Base-by-base conservation (phyloP, 1,140 invertebrate genomes). In the Leptinotarsa lineolata region DNA sequence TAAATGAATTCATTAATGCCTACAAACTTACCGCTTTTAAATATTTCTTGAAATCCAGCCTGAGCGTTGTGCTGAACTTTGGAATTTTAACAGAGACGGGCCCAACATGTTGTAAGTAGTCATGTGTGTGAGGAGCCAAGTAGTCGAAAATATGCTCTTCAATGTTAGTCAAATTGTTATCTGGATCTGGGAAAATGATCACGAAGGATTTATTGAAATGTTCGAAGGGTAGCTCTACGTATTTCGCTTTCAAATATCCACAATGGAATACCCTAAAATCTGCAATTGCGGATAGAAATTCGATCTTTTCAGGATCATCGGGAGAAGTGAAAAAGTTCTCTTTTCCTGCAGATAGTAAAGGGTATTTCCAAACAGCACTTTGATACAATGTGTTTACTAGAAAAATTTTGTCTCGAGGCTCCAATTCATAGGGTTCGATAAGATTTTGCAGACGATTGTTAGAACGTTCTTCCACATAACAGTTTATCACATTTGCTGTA, bases 361-460 rank as follows among this genome's bases (percentile, higher is more conserved):
- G 76, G 16, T 83, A 83, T 63, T 85, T 78, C 92, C 91, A 93
- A 16, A 84, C 83, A 46, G 90, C 92, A 86, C 94, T 95, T 83
- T 96, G 96, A 82, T 95, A 94, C 54, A 96, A 86, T 13, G 93
- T 93, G 85, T 95, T 96, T 2, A 94, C 85, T 1, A 96, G 84
- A 11, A 95, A 87, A 22, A 94, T 71, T 68, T 84, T 87, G 75
- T 89, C 90, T 44, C 86, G 78, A 22, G 82, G 76, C 70, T 86
- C 78, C 4, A 93, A 84, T 72, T 84, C 84, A 79, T 86, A 88
- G 79, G 83, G 68, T 30, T 85, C 78, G 44, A 95, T 83, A 11
- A 94, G 83, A 80, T 93, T 84, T 74, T 88, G 88, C 48, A 54
- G 6, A 54, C 48, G 48, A 18, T 54, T 4, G 4, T 18, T 54